Conservation (phyloP, 2,888 invertebrate species). For the Odontothrips loti region DNA sequence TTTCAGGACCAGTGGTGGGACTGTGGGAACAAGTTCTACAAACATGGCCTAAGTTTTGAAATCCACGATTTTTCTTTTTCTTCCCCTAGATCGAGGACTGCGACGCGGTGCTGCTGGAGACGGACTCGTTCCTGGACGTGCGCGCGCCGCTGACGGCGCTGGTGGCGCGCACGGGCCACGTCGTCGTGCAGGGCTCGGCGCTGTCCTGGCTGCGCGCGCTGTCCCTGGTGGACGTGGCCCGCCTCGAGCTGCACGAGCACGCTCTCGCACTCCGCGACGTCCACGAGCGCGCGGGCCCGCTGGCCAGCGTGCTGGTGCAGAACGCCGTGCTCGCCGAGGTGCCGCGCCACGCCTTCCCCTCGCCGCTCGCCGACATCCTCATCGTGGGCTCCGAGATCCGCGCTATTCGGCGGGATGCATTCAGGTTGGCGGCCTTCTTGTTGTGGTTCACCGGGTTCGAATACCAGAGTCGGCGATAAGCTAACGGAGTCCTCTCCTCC, state of each 20-base stretch:
- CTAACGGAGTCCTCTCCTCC: not conserved
- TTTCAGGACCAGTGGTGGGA: no score
- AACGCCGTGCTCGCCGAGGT: conserved; percentile 57
- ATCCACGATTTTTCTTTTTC: no score
- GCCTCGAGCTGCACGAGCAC: conserved; percentile 55
- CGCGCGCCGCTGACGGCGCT: conserved; percentile 60
- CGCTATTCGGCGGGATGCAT: conserved; percentile 59
- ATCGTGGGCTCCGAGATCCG: conserved; percentile 52
- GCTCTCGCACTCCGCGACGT: conserved; percentile 62
- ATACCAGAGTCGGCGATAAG: no score
- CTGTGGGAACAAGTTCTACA: no score
- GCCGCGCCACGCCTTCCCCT: conserved; percentile 59
- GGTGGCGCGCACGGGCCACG: conserved; percentile 55
- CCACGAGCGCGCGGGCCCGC: conserved; percentile 59
- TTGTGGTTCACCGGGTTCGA: not conserved
- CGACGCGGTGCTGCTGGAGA: conserved; percentile 57
- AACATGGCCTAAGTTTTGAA: no score
- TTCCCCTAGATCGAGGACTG: conserved; percentile 48
- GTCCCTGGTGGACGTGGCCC: conserved; percentile 55
- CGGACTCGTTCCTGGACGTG: conserved; percentile 59
- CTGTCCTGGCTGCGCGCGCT: conserved; percentile 64
- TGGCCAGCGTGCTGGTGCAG: conserved; percentile 52
- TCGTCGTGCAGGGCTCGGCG: conserved; percentile 58
- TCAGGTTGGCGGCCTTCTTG: conserved; percentile 42
- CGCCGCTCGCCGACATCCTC: conserved; percentile 53